A percentile compares a stretch with the other conserved stretches of the same genome.
Evolutionary conservation across 2,113 vertebrate species (phyloP).

Genomic region (Pelmatolapia mariae): DNA sequence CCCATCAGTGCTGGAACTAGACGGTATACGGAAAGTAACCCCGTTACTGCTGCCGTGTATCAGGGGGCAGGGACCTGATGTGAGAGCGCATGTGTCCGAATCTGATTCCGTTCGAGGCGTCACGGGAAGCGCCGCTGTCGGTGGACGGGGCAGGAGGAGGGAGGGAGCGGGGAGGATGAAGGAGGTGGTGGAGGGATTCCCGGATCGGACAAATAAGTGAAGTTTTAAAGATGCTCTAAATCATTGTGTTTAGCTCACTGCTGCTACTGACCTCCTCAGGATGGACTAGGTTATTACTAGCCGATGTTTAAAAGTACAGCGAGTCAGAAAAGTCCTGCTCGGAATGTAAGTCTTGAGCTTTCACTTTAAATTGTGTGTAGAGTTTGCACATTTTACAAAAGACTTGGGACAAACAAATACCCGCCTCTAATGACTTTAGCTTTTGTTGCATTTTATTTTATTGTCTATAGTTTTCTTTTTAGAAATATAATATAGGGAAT

Average conservation of each 20-base stretch:
- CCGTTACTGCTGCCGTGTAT: background rate
- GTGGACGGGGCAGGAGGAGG: background rate
- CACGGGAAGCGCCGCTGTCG: conserved; percentile 3
- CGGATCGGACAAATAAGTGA: background rate
- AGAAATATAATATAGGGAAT: background rate
- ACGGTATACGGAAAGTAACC: background rate
- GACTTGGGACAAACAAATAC: background rate
- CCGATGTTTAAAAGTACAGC: background rate
- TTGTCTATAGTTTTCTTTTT: background rate
- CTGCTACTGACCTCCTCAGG: background rate
- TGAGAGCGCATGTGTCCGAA: background rate
- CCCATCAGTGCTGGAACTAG: background rate
- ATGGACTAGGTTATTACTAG: background rate
- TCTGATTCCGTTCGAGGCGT: background rate
- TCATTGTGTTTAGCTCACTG: background rate
- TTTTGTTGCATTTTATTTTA: background rate
- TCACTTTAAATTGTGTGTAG: background rate
- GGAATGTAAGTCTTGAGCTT: background rate
- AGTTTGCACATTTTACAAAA: accelerated
- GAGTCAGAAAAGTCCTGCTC: background rate
- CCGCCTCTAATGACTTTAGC: background rate
- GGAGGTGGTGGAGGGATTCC: background rate
- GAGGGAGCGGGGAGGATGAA: background rate
- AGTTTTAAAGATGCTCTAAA: background rate
- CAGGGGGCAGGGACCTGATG: background rate